Evolutionary conservation across 2,797 vertebrate species (phyloP).

Genomic region (Hypotaenidia philippensis): DNA sequence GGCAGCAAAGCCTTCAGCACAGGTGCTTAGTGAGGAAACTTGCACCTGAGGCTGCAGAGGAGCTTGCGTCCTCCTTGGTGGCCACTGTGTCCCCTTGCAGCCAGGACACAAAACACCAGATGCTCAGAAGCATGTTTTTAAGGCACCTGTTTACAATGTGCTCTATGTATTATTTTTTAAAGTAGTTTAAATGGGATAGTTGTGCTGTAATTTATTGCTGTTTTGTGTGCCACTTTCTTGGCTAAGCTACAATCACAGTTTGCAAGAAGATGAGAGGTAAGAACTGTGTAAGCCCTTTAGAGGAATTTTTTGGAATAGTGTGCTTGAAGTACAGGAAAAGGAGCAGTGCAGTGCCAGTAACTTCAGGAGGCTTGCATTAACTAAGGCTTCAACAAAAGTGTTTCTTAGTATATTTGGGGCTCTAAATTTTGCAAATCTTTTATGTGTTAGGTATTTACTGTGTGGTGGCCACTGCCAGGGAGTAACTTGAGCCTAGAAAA

Average conservation of each 20-base stretch:
- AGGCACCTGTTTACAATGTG: constrained; percentile 33
- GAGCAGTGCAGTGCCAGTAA: background rate
- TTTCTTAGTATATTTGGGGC: background rate
- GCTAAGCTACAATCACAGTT: background rate
- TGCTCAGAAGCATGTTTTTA: constrained; percentile 56
- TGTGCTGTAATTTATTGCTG: constrained; percentile 56
- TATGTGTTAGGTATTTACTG: background rate
- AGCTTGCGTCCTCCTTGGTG: background rate
- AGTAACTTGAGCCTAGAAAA: background rate
- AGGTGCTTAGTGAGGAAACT: background rate
- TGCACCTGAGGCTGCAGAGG: background rate
- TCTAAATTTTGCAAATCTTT: background rate
- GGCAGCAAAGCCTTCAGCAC: background rate
- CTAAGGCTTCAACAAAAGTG: background rate
- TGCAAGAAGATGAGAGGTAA: background rate
- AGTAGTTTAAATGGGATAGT: background rate
- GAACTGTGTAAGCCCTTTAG: background rate
- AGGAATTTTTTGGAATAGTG: background rate
- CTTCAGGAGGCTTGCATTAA: background rate
- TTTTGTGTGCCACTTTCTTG: background rate
- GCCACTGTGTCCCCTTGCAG: background rate
- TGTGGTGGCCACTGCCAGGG: background rate
- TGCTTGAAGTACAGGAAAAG: background rate
- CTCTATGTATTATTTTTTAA: background rate
- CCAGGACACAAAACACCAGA: background rate